Percentiles rank a stretch among this genome's conserved stretches.
Conservation (phyloP, 2,797 vertebrate species). For the Dipus sagitta region DNA sequence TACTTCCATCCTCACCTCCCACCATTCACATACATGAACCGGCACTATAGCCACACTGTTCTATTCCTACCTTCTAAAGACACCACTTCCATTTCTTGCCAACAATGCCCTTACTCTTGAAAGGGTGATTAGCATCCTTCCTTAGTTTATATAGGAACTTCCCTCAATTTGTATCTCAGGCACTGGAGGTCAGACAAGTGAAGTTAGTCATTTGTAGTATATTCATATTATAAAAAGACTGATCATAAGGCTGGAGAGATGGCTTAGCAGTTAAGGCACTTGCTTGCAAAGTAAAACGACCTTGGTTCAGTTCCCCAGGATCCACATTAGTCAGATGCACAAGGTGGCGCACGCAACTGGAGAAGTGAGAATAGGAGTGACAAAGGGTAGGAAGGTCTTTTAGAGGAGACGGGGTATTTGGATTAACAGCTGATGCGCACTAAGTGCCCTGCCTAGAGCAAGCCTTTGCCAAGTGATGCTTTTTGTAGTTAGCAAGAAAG, state of each 20-base stretch:
- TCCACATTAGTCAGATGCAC: too few relatives aligned
- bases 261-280: too few relatives aligned
- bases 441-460: neutral
- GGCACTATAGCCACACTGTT: neutral
- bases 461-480: neutral
- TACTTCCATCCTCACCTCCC: too few relatives aligned
- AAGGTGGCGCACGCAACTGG: too few relatives aligned
- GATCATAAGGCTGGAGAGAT: too few relatives aligned
- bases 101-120: neutral
- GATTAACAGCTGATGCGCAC: neutral
- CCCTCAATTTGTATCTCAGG: neutral
- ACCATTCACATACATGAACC: neutral
- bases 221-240: neutral
- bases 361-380: neutral
- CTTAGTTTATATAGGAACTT: neutral
- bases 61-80: neutral
- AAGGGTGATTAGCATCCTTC: neutral
- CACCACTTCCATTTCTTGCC: neutral
- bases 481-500: neutral
- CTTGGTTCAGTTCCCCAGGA: too few relatives aligned
- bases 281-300: too few relatives aligned
- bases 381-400: too few relatives aligned
- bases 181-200: neutral
- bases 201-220: neutral
- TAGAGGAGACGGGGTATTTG: neutral